These are phyloP conservation scores for Hyles vespertilio DNA, from an alignment of 1,140 invertebrate genomes.

Conservation along the genomic window DNA sequence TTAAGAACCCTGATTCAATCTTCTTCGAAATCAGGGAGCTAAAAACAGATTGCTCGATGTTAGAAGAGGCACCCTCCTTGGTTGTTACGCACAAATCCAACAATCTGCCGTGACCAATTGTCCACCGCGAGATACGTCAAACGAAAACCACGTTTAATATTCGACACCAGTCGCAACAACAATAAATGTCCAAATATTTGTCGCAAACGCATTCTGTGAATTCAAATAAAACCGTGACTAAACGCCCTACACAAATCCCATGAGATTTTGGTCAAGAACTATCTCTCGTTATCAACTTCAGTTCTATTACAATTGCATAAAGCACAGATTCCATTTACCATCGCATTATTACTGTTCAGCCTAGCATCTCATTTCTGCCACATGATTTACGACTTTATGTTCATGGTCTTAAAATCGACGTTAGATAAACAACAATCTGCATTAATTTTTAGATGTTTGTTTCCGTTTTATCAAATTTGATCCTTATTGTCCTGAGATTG, in stretches of 20 bases:
- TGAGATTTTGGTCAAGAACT: conserved; percentile 52
- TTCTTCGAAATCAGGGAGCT: no score
- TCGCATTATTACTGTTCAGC: neutral
- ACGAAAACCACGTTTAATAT: conserved; percentile 65
- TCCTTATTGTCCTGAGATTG: conserved; percentile 11
- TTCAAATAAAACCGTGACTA: conserved; percentile 72
- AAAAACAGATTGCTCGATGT: no score
- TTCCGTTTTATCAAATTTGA: no score
- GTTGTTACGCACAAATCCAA: conserved; percentile 38
- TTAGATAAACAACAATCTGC: no score
- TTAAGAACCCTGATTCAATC: no score
- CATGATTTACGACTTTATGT: no score
- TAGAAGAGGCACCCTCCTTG: conserved; percentile 1
- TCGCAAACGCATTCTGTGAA: conserved; percentile 57
- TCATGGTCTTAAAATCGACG: no score
- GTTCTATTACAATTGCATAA: conserved; percentile 13
- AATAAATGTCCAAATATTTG: conserved; percentile 75
- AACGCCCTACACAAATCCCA: conserved; percentile 53
- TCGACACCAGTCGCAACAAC: conserved; percentile 54
- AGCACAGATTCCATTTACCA: conserved; percentile 9
- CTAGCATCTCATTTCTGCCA: neutral
- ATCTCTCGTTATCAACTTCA: conserved; percentile 13
- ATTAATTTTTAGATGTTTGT: no score
- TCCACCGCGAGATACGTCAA: conserved; percentile 34
- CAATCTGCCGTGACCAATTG: conserved; percentile 49